phyloP scores from a whole-genome alignment of 1,140 invertebrate genomes.

The Oedothorax gibbosus region DNA sequence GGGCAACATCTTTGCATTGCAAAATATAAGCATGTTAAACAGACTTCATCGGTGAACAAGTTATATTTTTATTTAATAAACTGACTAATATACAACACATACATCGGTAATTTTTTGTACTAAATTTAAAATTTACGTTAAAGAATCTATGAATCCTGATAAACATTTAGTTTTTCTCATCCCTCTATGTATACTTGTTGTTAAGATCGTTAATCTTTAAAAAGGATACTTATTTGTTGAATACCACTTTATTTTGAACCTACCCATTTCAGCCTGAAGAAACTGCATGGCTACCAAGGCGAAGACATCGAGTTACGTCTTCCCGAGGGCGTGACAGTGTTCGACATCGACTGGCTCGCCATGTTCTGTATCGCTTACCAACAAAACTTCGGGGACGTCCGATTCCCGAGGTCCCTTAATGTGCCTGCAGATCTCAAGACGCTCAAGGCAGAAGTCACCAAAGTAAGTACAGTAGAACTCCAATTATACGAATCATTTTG shows the following conservation, averaged over 20 bases:
- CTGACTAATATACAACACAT: too few species aligned
- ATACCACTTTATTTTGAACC: constrained; percentile 13
- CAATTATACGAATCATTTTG: neutral
- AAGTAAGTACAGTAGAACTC: constrained; percentile 12
- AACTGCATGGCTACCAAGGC: constrained; percentile 77
- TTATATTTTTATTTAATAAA: too few species aligned
- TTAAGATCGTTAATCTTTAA: too few species aligned
- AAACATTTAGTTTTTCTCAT: too few species aligned
- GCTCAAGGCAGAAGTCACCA: constrained; percentile 48
- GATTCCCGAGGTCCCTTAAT: constrained; percentile 83
- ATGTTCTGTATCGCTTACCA: constrained; percentile 81
- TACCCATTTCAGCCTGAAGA: constrained; percentile 74
- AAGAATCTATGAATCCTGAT: too few species aligned
- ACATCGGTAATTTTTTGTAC: too few species aligned
- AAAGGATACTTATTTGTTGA: too few species aligned
- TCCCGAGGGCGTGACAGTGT: constrained; percentile 85
- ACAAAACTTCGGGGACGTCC: constrained; percentile 81
- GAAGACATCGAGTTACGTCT: constrained; percentile 82
- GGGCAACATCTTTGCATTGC: too few species aligned
- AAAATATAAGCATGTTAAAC: too few species aligned
- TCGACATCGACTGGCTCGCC: constrained; percentile 87
- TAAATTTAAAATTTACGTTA: too few species aligned
- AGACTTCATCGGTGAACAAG: too few species aligned
- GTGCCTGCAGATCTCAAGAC: constrained; percentile 76
- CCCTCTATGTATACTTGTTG: too few species aligned